A percentile compares a stretch with the other conserved stretches of the same genome.
phyloP scores from a whole-genome alignment of 2,113 vertebrate genomes.

The Corythoichthys haematopterus region DNA sequence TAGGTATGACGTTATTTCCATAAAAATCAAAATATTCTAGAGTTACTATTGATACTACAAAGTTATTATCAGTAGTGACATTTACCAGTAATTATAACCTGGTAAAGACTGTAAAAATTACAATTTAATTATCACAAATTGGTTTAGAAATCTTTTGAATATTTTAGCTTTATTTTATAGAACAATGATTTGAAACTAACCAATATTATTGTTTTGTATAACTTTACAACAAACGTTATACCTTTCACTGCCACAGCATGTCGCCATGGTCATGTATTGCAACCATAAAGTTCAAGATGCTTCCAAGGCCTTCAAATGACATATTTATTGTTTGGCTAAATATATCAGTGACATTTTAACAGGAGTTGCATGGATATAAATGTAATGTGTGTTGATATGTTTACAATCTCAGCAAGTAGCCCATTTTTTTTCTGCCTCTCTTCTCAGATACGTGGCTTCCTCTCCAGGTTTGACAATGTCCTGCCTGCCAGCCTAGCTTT shows the following conservation, averaged over 20 bases:
- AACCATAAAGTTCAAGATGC: not conserved
- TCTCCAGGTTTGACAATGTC: slow-evolving; percentile 95
- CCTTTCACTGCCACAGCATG: slow-evolving; percentile 35
- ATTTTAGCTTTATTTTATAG: not conserved
- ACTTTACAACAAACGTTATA: not conserved
- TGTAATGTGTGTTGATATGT: not conserved
- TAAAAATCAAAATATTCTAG: not conserved
- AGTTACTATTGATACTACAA: not conserved
- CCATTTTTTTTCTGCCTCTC: not conserved
- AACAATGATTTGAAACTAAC: not conserved
- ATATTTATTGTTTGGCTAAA: slow-evolving; percentile 4
- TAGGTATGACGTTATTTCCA: too few relatives aligned
- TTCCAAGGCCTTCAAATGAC: not conserved
- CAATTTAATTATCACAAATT: not conserved
- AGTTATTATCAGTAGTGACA: not conserved
- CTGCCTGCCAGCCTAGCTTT: slow-evolving; percentile 96
- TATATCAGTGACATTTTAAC: slow-evolving; percentile 5
- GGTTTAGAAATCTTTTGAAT: not conserved
- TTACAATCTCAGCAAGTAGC: not conserved
- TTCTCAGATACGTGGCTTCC: slow-evolving; percentile 91
- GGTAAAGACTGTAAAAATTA: not conserved
- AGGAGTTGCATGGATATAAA: slow-evolving; percentile 4
- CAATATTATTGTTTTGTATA: not conserved
- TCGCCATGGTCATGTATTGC: slow-evolving; percentile 19
- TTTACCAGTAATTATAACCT: not conserved